Evolutionary conservation across 2,888 invertebrate genomes (phyloP).

Genomic region (Conistra vaccinii): DNA sequence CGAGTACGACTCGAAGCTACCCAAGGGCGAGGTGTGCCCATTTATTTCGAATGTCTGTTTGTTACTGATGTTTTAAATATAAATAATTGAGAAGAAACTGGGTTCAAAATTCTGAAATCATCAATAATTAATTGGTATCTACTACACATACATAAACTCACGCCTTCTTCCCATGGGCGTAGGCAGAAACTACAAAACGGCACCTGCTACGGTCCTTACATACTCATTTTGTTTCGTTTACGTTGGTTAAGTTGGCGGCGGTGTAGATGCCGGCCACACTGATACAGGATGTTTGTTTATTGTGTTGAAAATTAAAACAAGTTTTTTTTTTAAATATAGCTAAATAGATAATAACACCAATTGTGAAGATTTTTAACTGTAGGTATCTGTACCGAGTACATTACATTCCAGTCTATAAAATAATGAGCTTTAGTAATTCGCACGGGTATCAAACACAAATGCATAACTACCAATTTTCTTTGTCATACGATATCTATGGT

Average conservation of each 20-base stretch:
- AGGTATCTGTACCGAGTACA: not conserved
- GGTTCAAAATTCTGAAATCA: not conserved
- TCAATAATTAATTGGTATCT: not conserved
- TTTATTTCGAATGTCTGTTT: conserved; percentile 17
- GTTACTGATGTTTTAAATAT: conserved; percentile 19
- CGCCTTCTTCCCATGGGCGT: not conserved
- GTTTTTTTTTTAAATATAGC: too few relatives aligned
- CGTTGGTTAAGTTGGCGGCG: too few relatives aligned
- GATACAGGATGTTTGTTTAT: too few relatives aligned
- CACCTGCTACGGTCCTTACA: not conserved
- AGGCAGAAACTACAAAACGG: not conserved
- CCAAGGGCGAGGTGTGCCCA: conserved; percentile 38
- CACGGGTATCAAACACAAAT: conserved; percentile 45
- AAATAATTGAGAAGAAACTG: conserved; percentile 6
- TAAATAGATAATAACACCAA: too few relatives aligned
- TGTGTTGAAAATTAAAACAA: too few relatives aligned
- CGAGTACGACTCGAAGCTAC: conserved; percentile 12
- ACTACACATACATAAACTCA: not conserved
- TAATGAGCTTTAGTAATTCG: conserved; percentile 37
- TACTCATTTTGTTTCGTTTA: too few relatives aligned
- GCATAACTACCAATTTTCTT: conserved; percentile 38
- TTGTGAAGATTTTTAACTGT: not conserved
- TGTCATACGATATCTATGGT: conserved; percentile 35
- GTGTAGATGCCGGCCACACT: too few relatives aligned
- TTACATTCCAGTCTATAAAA: conserved; percentile 25